These are phyloP conservation scores for Pterostichus niger DNA, from an alignment of 2,888 invertebrate genomes.

Conservation along the genomic window DNA sequence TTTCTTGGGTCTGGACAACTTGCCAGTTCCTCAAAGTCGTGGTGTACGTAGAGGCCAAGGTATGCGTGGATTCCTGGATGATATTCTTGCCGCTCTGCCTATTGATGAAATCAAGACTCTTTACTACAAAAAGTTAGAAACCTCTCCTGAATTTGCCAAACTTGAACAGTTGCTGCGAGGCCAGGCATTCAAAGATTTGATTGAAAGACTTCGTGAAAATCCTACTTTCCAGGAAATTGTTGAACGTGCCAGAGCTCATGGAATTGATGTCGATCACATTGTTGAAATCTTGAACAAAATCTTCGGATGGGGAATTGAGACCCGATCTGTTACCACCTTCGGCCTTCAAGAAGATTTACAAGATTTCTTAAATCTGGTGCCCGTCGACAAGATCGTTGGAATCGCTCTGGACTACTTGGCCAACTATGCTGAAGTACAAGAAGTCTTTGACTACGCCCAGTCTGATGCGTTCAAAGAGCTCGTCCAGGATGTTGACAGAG, in stretches of 20 bases:
- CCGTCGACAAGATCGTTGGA: conserved; percentile 69
- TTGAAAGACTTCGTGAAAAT: conserved; percentile 63
- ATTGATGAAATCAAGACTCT: conserved; percentile 70
- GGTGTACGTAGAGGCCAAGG: conserved; percentile 69
- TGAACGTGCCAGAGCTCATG: conserved; percentile 25
- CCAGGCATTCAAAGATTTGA: conserved; percentile 50
- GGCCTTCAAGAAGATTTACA: conserved; percentile 68
- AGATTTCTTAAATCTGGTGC: conserved; percentile 70
- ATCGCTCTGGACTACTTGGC: conserved; percentile 69
- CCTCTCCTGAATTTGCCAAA: conserved; percentile 69
- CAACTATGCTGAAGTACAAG: conserved; percentile 70
- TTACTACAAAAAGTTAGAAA: conserved; percentile 71
- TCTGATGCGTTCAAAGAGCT: conserved; percentile 70
- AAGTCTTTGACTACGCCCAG: conserved; percentile 70
- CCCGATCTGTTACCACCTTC: neutral
- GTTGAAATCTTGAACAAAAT: conserved; percentile 56
- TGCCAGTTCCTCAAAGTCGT: neutral
- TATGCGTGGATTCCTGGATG: conserved; percentile 70
- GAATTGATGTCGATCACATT: conserved; percentile 51
- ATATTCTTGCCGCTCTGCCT: conserved; percentile 71
- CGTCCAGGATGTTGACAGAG: conserved; percentile 67
- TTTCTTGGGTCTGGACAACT: conserved; percentile 69
- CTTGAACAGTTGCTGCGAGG: conserved; percentile 70
- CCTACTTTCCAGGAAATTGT: conserved; percentile 54
- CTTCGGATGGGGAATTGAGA: conserved; percentile 13